Conservation (phyloP, 2,797 vertebrate genomes). For the Trachops cirrhosus region DNA sequence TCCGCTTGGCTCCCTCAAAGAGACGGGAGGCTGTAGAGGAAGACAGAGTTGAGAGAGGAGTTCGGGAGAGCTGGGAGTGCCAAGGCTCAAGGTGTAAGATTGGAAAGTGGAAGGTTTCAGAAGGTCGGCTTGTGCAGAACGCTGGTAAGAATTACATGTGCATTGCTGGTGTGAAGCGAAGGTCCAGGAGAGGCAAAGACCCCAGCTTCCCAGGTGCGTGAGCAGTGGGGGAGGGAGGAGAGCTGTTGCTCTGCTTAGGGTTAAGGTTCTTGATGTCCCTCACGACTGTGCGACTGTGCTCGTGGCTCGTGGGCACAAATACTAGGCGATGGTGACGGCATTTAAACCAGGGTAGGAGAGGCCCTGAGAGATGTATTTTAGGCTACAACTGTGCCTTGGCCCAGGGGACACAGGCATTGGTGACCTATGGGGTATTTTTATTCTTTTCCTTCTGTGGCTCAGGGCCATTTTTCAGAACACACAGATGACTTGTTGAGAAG, state of each 20-base stretch:
- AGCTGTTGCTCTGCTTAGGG: rapidly evolving
- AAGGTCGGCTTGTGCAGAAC: background rate
- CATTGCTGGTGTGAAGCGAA: background rate
- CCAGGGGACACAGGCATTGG: constrained; percentile 11
- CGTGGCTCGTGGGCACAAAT: background rate
- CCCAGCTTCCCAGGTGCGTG: background rate
- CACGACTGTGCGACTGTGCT: background rate
- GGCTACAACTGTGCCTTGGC: background rate
- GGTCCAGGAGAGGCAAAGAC: background rate
- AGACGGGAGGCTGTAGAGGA: background rate
- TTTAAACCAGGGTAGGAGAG: constrained; percentile 50
- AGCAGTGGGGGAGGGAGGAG: rapidly evolving
- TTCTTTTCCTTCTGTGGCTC: constrained; percentile 3
- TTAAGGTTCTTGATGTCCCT: background rate
- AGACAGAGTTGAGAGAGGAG: background rate
- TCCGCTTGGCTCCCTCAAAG: background rate
- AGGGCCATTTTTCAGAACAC: background rate
- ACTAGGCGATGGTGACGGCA: background rate
- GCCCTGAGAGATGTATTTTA: constrained; percentile 14
- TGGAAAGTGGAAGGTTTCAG: constrained; percentile 16
- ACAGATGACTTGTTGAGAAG: background rate
- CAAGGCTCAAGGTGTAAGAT: background rate
- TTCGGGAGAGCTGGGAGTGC: background rate
- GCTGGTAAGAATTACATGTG: background rate
- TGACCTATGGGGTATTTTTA: constrained; percentile 47